Percentiles rank a stretch among this genome's conserved stretches.
phyloP scores from a whole-genome alignment of 2,797 vertebrate species.

The Hydrolagus colliei region DNA sequence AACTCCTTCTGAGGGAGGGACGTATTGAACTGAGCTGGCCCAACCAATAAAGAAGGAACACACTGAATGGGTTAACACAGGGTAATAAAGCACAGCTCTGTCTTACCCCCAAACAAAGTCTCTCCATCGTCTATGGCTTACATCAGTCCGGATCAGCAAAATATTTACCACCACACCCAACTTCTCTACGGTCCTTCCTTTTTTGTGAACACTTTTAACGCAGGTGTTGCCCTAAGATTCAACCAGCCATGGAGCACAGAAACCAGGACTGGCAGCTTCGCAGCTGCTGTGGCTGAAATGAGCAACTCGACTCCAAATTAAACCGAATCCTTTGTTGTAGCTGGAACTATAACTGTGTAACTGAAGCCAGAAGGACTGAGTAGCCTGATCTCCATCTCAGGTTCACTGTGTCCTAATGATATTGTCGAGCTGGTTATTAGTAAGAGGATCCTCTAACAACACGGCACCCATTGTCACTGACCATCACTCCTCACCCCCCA shows the following conservation, averaged over 20 bases:
- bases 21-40: no score
- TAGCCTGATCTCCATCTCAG: not conserved
- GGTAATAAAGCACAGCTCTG: not conserved
- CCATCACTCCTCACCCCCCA: no score
- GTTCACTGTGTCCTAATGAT: conserved; percentile 8
- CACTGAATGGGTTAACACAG: not conserved
- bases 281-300: not conserved
- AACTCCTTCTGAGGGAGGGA: no score
- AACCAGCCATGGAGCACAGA: no score
- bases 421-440: not conserved
- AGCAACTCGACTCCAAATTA: not conserved
- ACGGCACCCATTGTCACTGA: no score
- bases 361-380: not conserved
- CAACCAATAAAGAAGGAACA: no score
- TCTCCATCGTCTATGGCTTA: conserved; percentile 2
- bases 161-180: not conserved
- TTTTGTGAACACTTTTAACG: not conserved
- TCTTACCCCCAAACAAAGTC: conserved; percentile 15
- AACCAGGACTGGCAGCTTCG: no score
- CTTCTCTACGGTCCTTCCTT: not conserved
- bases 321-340: not conserved
- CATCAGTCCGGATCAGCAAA: not conserved
- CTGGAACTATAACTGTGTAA: not conserved
- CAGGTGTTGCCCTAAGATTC: not conserved
- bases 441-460: not conserved